Evolutionary conservation across 2,888 invertebrate species (phyloP).

Genomic region (Leptinotarsa peninsularis): DNA sequence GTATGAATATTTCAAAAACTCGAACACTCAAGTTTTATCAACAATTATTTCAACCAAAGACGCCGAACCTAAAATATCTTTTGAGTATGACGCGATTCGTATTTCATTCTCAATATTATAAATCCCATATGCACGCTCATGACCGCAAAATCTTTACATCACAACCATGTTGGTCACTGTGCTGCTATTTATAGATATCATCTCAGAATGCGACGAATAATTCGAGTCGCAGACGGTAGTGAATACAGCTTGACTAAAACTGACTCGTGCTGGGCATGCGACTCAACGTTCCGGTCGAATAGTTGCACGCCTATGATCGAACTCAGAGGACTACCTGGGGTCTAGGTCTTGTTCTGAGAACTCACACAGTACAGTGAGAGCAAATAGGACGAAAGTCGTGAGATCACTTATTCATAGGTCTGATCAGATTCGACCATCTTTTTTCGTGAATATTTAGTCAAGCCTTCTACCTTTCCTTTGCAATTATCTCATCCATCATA

Average conservation of each 20-base stretch:
- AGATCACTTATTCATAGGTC: too few species aligned
- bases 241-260: slow-evolving; percentile 32
- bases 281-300: slow-evolving; percentile 29
- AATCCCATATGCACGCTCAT: slow-evolving; percentile 30
- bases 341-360: too few species aligned
- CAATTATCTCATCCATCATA: too few species aligned
- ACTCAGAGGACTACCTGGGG: not conserved
- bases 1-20: not conserved
- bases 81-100: slow-evolving; percentile 8
- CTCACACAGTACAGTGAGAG: too few species aligned
- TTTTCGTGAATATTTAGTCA: too few species aligned
- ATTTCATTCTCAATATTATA: slow-evolving; percentile 24
- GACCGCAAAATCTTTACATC: slow-evolving; percentile 43
- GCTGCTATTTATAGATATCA: slow-evolving; percentile 49
- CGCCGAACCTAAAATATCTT: not conserved
- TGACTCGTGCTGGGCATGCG: slow-evolving; percentile 49
- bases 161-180: slow-evolving; percentile 42
- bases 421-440: too few species aligned
- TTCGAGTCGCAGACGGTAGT: slow-evolving; percentile 27
- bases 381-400: too few species aligned
- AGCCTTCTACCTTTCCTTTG: too few species aligned
- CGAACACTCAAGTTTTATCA: too few species aligned
- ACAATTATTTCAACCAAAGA: not conserved
- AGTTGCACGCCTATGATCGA: slow-evolving; percentile 35
- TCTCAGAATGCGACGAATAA: slow-evolving; percentile 39